Percentiles rank a stretch among this genome's conserved stretches.
Evolutionary conservation across 2,797 vertebrate genomes (phyloP).

Genomic region (Pogonophryne albipinna): DNA sequence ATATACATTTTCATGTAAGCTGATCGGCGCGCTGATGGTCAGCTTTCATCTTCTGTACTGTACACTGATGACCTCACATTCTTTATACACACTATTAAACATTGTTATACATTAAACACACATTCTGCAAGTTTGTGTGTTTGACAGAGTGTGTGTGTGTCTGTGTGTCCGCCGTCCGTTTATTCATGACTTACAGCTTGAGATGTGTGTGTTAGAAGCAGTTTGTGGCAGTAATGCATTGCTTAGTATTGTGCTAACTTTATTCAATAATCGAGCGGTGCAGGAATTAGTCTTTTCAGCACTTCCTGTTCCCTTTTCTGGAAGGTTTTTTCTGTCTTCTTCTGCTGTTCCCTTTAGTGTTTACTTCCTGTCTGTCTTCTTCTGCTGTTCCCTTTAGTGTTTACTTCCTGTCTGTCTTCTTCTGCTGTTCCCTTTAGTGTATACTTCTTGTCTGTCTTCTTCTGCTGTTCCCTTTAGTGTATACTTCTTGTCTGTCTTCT

Average conservation of each 20-base stretch:
- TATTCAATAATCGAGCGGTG: too few species aligned
- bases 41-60: constrained; percentile 60
- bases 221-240: not conserved
- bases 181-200: constrained; percentile 13
- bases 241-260: not conserved
- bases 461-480: too few species aligned
- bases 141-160: not conserved
- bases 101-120: constrained; percentile 31
- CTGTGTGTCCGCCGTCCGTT: constrained; percentile 1
- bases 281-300: not conserved
- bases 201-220: not conserved
- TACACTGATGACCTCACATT: constrained; percentile 56
- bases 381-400: too few species aligned
- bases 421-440: too few species aligned
- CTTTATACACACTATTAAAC: constrained; percentile 55
- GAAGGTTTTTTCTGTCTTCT: too few species aligned
- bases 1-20: constrained; percentile 71
- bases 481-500: too few species aligned
- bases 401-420: too few species aligned
- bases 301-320: not conserved
- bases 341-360: too few species aligned
- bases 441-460: too few species aligned
- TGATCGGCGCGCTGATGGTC: constrained; percentile 64
- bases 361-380: too few species aligned
- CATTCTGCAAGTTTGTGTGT: not conserved